A percentile compares a stretch with the other conserved stretches of the same genome.
Conservation (phyloP, 64 coral and sea anemone genomes). For the Exaiptasia diaphana region DNA sequence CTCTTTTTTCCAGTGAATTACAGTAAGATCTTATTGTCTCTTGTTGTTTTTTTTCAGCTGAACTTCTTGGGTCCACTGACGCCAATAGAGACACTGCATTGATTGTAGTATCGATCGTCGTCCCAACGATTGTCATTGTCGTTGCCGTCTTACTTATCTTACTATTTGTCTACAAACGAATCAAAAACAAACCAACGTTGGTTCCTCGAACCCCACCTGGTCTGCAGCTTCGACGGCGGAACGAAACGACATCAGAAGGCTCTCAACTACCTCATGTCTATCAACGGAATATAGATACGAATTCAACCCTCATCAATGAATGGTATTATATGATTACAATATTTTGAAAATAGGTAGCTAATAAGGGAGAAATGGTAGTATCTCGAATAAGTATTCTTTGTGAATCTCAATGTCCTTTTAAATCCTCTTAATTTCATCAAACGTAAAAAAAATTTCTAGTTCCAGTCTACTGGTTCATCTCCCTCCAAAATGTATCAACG, state of each 20-base stretch:
- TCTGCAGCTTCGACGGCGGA: background rate
- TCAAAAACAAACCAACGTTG: background rate
- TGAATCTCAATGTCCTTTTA: background rate
- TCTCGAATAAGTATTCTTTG: too few relatives aligned
- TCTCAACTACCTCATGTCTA: too few relatives aligned
- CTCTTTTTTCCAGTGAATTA: too few relatives aligned
- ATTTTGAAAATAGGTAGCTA: too few relatives aligned
- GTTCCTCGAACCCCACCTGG: background rate
- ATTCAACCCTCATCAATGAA: background rate
- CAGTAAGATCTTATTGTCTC: too few relatives aligned
- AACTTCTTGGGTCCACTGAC: too few relatives aligned
- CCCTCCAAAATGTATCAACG: background rate
- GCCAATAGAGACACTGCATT: background rate
- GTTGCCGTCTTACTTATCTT: background rate
- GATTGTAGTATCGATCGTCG: slow-evolving; percentile 7
- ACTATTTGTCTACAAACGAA: background rate
- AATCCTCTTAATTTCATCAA: background rate
- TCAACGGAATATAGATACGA: slow-evolving; percentile 1
- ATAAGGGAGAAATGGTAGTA: too few relatives aligned
- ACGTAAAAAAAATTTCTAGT: too few relatives aligned
- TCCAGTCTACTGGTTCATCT: background rate
- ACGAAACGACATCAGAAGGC: background rate
- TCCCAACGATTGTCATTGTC: slow-evolving; percentile 13
- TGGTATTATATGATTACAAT: background rate
- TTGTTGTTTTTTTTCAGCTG: too few relatives aligned